Conservation (phyloP, 2,888 invertebrate species). For the Ophion ellenae region DNA sequence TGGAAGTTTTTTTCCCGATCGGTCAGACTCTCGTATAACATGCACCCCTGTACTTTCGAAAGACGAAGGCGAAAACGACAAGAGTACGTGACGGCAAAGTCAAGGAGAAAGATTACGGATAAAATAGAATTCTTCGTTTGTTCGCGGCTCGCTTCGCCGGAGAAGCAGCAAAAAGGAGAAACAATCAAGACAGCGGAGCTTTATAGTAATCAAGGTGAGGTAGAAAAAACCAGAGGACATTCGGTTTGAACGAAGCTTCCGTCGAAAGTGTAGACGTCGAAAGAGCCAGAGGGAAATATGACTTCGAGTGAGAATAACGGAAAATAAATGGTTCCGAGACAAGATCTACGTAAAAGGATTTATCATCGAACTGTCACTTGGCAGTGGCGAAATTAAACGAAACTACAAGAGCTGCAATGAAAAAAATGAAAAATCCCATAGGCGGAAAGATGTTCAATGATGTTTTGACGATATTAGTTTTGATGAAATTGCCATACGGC, state of each 20-base stretch:
- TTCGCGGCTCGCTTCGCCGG: not conserved
- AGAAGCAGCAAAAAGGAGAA: not conserved
- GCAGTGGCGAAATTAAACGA: not conserved
- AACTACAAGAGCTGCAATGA: not conserved
- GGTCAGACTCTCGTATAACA: not conserved
- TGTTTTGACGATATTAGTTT: conserved; percentile 16
- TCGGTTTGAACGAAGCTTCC: not conserved
- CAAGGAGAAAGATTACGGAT: conserved; percentile 7
- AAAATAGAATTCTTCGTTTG: not conserved
- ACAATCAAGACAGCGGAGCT: not conserved
- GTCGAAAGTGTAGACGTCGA: not conserved
- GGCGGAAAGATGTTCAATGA: conserved; percentile 22
- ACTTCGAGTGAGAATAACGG: not conserved
- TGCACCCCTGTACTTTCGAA: not conserved
- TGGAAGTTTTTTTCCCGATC: not conserved
- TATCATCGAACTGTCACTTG: no score
- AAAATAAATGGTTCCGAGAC: not conserved
- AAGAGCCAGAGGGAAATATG: not conserved
- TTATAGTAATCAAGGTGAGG: not conserved
- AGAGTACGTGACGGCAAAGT: conserved; percentile 26
- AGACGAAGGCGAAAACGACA: conserved; percentile 32
- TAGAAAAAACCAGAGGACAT: not conserved
- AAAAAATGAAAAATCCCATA: conserved; percentile 23
- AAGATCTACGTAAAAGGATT: no score
- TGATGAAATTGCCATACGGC: conserved; percentile 22